These are phyloP conservation scores for Torymus auratus DNA, from an alignment of 2,888 invertebrate species.

Conservation along the genomic window DNA sequence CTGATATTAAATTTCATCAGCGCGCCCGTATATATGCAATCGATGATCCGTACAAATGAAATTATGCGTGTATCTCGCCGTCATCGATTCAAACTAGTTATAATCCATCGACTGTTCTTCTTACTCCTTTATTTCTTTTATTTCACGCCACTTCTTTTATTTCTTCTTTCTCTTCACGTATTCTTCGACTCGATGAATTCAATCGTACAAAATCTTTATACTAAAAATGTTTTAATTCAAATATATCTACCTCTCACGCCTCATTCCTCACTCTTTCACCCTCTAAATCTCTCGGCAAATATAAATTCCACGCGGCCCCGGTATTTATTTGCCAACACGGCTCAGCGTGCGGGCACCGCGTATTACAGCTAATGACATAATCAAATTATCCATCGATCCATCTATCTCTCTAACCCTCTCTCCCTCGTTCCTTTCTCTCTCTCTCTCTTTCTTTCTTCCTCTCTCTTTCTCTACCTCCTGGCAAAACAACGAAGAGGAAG, in stretches of 20 bases:
- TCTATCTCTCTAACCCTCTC: constrained; percentile 2
- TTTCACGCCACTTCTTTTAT: not conserved
- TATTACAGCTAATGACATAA: constrained; percentile 56
- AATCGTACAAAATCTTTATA: too few relatives aligned
- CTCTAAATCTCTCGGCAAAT: not conserved
- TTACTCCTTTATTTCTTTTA: not conserved
- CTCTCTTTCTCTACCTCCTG: not conserved
- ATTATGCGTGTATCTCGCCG: constrained; percentile 23
- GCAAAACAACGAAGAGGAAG: not conserved
- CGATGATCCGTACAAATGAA: not conserved
- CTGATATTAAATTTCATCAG: constrained; percentile 43
- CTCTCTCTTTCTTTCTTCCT: not conserved
- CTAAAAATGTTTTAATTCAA: too few relatives aligned
- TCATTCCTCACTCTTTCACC: too few relatives aligned
- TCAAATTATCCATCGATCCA: constrained; percentile 57
- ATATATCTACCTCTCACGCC: not conserved
- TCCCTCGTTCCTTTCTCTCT: not conserved
- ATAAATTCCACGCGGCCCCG: constrained; percentile 19
- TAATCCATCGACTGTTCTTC: not conserved
- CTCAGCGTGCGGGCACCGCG: constrained; percentile 2
- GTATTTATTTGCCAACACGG: constrained; percentile 18
- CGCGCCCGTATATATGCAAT: not conserved
- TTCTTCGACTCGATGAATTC: not conserved
- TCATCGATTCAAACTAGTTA: constrained; percentile 32
- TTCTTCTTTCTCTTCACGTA: not conserved